Percentiles rank a stretch among this genome's conserved stretches.
Evolutionary conservation across 2,888 invertebrate species (phyloP).

Genomic region (Pyrrhia umbra): DNA sequence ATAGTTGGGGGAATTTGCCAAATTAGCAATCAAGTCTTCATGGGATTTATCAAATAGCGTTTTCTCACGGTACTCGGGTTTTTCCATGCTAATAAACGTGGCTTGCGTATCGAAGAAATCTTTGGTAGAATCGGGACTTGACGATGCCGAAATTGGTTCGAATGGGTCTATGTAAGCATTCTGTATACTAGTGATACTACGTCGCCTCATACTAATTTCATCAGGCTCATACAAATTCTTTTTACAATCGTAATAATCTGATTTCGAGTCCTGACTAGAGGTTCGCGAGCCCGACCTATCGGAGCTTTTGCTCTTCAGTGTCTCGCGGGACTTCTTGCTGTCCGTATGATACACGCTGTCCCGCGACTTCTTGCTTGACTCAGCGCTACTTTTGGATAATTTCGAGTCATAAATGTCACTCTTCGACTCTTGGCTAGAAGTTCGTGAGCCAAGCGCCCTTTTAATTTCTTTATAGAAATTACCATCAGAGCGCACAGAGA

Average conservation of each 20-base stretch:
- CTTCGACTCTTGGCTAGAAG: conserved; percentile 93
- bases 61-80: conserved; percentile 88
- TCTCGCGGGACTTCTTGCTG: conserved; percentile 92
- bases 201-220: conserved; percentile 76
- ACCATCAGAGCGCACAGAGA: conserved; percentile 93
- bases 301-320: conserved; percentile 91
- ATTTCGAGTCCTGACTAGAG: conserved; percentile 93
- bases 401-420: conserved; percentile 93
- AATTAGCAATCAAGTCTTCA: conserved; percentile 90
- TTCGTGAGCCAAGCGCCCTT: conserved; percentile 91
- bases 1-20: conserved; percentile 83
- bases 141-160: conserved; percentile 90
- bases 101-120: conserved; percentile 91
- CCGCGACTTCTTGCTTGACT: conserved; percentile 91
- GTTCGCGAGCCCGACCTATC: conserved; percentile 91
- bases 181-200: conserved; percentile 80
- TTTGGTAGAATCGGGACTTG: conserved; percentile 92
- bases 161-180: conserved; percentile 84
- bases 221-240: conserved; percentile 85
- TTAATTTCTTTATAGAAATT: conserved; percentile 93
- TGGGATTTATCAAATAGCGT: conserved; percentile 90
- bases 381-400: conserved; percentile 91
- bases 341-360: conserved; percentile 92
- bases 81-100: conserved; percentile 84
- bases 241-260: conserved; percentile 93